These are phyloP conservation scores for Parapsyche elsis DNA, from an alignment of 1,140 invertebrate species.

Conservation along the genomic window DNA sequence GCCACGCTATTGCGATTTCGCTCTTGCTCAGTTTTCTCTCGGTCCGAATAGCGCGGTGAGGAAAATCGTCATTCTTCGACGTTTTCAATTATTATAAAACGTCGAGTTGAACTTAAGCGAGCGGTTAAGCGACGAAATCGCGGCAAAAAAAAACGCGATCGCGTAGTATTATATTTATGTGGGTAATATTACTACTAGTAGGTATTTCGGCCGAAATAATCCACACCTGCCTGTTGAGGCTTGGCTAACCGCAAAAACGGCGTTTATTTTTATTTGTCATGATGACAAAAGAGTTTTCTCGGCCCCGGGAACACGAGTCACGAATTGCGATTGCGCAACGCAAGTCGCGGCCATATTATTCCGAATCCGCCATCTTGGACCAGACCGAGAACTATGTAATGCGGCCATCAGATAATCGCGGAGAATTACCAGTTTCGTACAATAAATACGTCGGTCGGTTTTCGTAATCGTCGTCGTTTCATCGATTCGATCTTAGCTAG, in stretches of 20 bases:
- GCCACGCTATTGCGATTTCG: neutral
- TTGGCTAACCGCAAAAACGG: constrained; percentile 24
- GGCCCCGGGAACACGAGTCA: neutral
- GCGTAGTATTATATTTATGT: neutral
- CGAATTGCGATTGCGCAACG: constrained; percentile 24
- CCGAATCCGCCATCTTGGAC: neutral
- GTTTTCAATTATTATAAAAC: constrained; percentile 24
- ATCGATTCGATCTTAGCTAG: no score
- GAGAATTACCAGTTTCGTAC: constrained; percentile 18
- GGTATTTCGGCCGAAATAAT: neutral
- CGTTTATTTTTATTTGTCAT: constrained; percentile 7
- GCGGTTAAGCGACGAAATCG: constrained; percentile 18
- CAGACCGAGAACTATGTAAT: neutral
- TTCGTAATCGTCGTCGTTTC: neutral
- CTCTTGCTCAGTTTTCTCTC: neutral
- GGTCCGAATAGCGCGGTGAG: neutral
- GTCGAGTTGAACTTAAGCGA: constrained; percentile 5
- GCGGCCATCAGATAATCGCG: constrained; percentile 26
- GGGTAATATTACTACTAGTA: no score
- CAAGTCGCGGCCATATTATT: neutral
- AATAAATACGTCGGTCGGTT: constrained; percentile 2
- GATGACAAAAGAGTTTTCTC: constrained; percentile 2
- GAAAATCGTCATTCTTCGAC: constrained; percentile 12
- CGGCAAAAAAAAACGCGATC: neutral
- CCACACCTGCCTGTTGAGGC: neutral